These are phyloP conservation scores for Trypoxylon attenuatum DNA, from an alignment of 2,888 invertebrate genomes.

Conservation along the genomic window DNA sequence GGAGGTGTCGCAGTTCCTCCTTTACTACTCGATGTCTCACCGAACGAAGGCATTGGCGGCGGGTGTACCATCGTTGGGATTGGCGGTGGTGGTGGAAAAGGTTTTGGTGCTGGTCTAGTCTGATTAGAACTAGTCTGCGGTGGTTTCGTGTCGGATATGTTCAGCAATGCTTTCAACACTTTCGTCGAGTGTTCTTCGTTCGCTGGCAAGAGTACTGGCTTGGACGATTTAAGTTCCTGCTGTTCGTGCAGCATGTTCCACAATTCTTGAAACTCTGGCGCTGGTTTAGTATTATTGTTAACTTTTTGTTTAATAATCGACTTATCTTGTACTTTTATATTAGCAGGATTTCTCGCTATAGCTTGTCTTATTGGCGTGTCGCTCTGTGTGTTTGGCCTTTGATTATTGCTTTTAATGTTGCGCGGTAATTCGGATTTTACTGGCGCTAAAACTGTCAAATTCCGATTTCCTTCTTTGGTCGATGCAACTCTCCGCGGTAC, in stretches of 20 bases:
- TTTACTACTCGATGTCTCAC: no score
- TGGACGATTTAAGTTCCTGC: slow-evolving; percentile 44
- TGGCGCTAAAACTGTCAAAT: no score
- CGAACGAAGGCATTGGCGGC: no score
- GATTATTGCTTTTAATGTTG: slow-evolving; percentile 43
- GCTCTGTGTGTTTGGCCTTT: no score
- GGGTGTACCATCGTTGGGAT: neutral
- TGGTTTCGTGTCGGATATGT: slow-evolving; percentile 65
- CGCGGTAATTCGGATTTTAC: slow-evolving; percentile 19
- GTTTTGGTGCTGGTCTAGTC: neutral
- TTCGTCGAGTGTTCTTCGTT: slow-evolving; percentile 5
- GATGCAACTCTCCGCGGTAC: no score
- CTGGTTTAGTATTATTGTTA: no score
- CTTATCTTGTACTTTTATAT: no score
- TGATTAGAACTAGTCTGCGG: slow-evolving; percentile 46
- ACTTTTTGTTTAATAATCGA: no score
- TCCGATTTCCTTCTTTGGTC: slow-evolving; percentile 41
- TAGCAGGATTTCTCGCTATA: no score
- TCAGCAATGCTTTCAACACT: slow-evolving; percentile 68
- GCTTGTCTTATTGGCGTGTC: no score
- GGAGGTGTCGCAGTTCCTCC: no score
- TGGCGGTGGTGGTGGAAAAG: neutral
- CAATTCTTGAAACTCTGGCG: slow-evolving; percentile 69
- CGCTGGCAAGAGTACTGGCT: neutral
- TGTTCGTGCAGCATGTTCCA: slow-evolving; percentile 71